These are phyloP conservation scores for Cariama cristata DNA, from an alignment of 2,113 vertebrate species.

Conservation along the genomic window DNA sequence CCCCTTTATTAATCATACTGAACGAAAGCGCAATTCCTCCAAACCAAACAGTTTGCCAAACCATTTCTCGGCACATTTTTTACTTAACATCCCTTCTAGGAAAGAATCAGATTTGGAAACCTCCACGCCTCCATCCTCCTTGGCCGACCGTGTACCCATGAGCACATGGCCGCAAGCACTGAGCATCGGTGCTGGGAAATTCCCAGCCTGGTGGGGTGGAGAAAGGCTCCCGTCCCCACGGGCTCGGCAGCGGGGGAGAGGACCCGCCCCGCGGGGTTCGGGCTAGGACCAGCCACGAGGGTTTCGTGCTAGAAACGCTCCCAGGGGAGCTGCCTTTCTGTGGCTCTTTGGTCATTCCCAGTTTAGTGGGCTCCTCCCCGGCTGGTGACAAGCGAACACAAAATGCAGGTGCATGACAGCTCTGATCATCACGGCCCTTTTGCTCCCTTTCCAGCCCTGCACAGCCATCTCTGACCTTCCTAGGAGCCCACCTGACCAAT, in stretches of 20 bases:
- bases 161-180: fast-evolving
- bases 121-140: background rate
- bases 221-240: fast-evolving
- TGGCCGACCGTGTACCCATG: background rate
- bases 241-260: fast-evolving
- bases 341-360: background rate
- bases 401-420: background rate
- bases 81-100: background rate
- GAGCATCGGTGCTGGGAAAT: background rate
- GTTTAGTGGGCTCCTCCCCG: background rate
- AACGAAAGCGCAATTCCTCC: background rate
- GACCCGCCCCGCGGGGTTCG: fast-evolving
- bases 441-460: background rate
- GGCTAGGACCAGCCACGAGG: fast-evolving
- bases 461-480: background rate
- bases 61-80: background rate
- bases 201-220: background rate
- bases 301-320: fast-evolving
- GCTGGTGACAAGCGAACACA: fast-evolving
- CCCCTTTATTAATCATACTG: background rate
- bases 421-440: background rate
- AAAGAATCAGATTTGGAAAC: background rate
- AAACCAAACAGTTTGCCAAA: background rate
- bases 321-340: background rate
- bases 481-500: background rate